These are phyloP conservation scores for Noturus placidus DNA, from an alignment of 2,113 vertebrate genomes.

Conservation along the genomic window DNA sequence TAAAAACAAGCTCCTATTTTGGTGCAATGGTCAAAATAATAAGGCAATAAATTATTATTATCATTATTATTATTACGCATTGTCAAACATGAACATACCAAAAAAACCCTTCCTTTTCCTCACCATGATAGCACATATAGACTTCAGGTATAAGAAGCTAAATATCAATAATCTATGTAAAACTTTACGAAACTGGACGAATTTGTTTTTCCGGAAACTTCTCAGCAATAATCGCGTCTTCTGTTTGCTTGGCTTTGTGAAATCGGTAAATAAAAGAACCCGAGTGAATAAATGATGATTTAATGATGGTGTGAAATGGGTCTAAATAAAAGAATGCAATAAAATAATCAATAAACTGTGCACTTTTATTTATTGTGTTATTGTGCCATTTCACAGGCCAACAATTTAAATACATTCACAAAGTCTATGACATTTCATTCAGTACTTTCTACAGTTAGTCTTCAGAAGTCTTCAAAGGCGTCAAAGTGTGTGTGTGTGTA, in stretches of 20 bases:
- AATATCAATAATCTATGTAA: neutral
- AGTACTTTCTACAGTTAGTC: neutral
- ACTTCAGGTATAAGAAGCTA: slow-evolving; percentile 26
- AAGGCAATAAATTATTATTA: slow-evolving; percentile 71
- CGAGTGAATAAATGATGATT: slow-evolving; percentile 5
- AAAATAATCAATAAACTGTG: neutral
- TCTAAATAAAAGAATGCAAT: slow-evolving; percentile 23
- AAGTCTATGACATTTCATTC: neutral
- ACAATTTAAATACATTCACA: neutral
- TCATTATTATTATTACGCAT: neutral
- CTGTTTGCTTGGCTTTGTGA: slow-evolving; percentile 52
- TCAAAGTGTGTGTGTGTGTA: neutral
- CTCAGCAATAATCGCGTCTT: slow-evolving; percentile 55
- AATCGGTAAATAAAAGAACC: slow-evolving; percentile 25
- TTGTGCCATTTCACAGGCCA: no score
- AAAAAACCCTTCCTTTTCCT: neutral
- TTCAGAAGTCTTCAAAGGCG: neutral
- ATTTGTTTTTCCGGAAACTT: slow-evolving; percentile 35
- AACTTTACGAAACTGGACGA: neutral
- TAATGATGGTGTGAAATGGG: neutral
- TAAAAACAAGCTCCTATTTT: slow-evolving; percentile 49
- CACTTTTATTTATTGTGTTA: neutral
- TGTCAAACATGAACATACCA: neutral
- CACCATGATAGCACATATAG: neutral
- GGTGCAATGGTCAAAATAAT: slow-evolving; percentile 63